Conservation (phyloP, 1,140 invertebrate species). For the Drosophila chauvacae region DNA sequence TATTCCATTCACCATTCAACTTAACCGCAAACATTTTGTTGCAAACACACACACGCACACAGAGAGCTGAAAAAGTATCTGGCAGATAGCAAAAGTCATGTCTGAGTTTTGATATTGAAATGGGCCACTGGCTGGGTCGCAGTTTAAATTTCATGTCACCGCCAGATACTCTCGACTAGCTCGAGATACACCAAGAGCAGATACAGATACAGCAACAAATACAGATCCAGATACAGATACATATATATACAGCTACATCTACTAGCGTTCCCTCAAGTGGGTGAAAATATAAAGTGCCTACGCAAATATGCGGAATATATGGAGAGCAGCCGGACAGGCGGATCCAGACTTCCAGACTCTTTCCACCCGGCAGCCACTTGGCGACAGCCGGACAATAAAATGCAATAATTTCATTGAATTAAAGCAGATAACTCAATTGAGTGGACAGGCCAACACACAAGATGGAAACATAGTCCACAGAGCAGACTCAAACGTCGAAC, state of each 20-base stretch:
- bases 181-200: conserved; percentile 18
- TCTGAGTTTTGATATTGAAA: conserved; percentile 61
- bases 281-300: conserved; percentile 34
- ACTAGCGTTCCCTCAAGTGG: conserved; percentile 28
- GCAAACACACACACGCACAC: conserved; percentile 9
- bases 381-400: conserved; percentile 62
- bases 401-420: conserved; percentile 72
- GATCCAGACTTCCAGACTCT: conserved; percentile 21
- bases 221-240: conserved; percentile 21
- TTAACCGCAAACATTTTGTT: conserved; percentile 56
- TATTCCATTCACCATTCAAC: conserved; percentile 28
- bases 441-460: conserved; percentile 38
- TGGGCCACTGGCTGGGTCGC: conserved; percentile 37
- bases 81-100: conserved; percentile 54
- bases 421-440: conserved; percentile 75
- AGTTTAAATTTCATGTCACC: conserved; percentile 64
- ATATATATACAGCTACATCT: no score
- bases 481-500: background rate
- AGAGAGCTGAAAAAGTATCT: conserved; percentile 37
- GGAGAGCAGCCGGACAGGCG: conserved; percentile 10
- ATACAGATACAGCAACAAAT: background rate
- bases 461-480: conserved; percentile 1
- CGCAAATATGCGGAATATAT: conserved; percentile 49
- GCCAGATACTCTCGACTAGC: conserved; percentile 50
- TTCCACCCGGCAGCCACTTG: conserved; percentile 39